Base-by-base conservation (phyloP, 2,888 invertebrate species). In the Heteromurus nitidus region DNA sequence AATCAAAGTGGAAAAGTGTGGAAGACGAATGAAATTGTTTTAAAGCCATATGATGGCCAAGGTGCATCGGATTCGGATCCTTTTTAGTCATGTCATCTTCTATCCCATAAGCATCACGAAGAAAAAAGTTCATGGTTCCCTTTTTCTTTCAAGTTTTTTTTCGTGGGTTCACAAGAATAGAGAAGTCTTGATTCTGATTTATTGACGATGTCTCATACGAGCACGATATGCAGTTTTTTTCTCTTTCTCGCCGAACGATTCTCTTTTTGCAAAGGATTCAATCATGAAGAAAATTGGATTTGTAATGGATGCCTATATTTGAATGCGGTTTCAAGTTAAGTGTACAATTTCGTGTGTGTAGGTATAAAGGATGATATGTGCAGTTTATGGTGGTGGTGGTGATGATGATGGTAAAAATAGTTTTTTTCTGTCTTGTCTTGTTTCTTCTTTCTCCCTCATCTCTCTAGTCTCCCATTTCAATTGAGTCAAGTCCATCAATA, bases 251-350 rank as follows among this genome's bases (percentile, higher is more conserved):
- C 74, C 31, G n/a, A n/a, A n/a, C n/a, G n/a, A n/a, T n/a, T n/a
- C n/a, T n/a, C n/a, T n/a, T n/a, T n/a, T n/a, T n/a, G n/a, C 11
- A 68, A 76, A 65, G 75, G 75, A 60, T 58, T 76, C 75, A 68
- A 76, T 76, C 75, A 76, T 76, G 75, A 68, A 68, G 75, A 76
- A 76, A 76, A 76, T 76, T 76, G 75, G 75, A 76, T 76, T 76
- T 76, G 75, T 68, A 55, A 67, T n/a, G n/a, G n/a, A n/a, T 76
- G 60, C 75, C 44, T 68, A 58, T 67, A 68, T 68, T 74, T 74
- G 62, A 62, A 31, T 62, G 30, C 31, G 62, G 13, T n/a, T n/a
- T n/a, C n/a, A 11, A 18, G n/a, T 58, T 13, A 26, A 28, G 5
- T 16, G 62, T n/a, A 36, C 11, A 20, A 30, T 36, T 13, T 36